phyloP scores from a whole-genome alignment of 2,888 invertebrate species.

The Diarsia rubi region DNA sequence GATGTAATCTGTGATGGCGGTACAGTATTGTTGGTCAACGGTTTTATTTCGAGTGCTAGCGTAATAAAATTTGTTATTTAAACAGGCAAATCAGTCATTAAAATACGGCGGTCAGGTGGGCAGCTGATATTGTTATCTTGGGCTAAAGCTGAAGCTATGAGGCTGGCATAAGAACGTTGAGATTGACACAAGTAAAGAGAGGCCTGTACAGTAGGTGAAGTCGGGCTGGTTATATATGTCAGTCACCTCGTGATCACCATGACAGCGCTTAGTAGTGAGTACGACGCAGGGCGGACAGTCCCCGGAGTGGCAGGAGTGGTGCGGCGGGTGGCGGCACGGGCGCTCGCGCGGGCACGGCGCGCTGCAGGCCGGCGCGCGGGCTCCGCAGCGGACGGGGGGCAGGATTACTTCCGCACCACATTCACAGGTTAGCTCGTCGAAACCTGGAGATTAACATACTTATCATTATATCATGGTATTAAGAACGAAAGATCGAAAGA shows the following conservation, averaged over 20 bases:
- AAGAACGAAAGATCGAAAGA: too few relatives aligned
- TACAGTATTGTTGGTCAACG: too few relatives aligned
- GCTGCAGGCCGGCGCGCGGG: conserved; percentile 95
- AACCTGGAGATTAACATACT: conserved; percentile 83
- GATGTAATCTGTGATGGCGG: too few relatives aligned
- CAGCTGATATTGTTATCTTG: too few relatives aligned
- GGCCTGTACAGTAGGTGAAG: too few relatives aligned
- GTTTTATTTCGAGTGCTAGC: too few relatives aligned
- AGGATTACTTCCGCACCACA: conserved; percentile 96
- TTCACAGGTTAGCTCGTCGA: conserved; percentile 97
- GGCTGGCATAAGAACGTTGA: too few relatives aligned
- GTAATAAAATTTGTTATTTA: too few relatives aligned
- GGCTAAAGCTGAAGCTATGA: too few relatives aligned
- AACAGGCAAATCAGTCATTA: too few relatives aligned
- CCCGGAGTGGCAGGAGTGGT: conserved; percentile 95
- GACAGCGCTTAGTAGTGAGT: conserved; percentile 88
- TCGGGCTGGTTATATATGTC: neutral
- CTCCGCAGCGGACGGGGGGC: conserved; percentile 98
- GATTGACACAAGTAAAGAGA: too few relatives aligned
- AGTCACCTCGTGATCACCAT: conserved; percentile 95
- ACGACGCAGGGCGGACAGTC: conserved; percentile 92
- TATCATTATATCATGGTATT: neutral
- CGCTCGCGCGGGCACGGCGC: conserved; percentile 94
- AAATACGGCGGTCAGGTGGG: too few relatives aligned
- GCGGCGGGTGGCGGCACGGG: conserved; percentile 95